A percentile compares a stretch with the other conserved stretches of the same genome.
Evolutionary conservation across 2,797 vertebrate species (phyloP).

Genomic region (Rhynchonycteris naso): DNA sequence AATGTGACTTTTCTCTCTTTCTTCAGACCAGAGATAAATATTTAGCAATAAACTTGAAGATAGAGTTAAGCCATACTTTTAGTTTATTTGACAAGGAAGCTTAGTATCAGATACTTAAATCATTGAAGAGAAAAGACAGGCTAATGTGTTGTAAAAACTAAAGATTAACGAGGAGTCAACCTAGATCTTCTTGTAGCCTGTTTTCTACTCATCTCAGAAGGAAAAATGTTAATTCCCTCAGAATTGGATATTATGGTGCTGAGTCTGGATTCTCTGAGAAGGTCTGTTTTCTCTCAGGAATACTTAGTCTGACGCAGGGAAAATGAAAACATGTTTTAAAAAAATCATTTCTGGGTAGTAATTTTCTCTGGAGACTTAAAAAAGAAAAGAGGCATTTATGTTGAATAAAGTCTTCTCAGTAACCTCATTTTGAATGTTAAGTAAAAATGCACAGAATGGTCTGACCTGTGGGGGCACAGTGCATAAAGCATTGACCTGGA

Average conservation of each 20-base stretch:
- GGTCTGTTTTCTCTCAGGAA: conserved; percentile 74
- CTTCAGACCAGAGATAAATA: conserved; percentile 47
- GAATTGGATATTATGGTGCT: not conserved
- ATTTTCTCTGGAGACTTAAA: conserved; percentile 53
- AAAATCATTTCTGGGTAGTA: conserved; percentile 34
- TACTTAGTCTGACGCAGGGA: conserved; percentile 57
- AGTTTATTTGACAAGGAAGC: conserved; percentile 70
- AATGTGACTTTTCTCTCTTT: not conserved
- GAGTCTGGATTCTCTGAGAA: conserved; percentile 18
- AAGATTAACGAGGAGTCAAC: conserved; percentile 60
- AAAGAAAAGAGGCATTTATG: not conserved
- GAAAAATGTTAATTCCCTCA: conserved; percentile 55
- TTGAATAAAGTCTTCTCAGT: conserved; percentile 13
- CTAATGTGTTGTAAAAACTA: conserved; percentile 36
- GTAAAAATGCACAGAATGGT: conserved; percentile 4
- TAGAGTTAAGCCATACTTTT: conserved; percentile 60
- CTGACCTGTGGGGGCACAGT: no score
- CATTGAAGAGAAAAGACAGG: conserved; percentile 57
- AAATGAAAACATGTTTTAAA: conserved; percentile 65
- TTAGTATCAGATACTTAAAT: conserved; percentile 44
- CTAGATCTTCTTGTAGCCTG: not conserved
- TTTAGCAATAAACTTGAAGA: conserved; percentile 56
- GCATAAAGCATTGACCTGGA: no score
- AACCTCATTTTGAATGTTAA: conserved; percentile 22
- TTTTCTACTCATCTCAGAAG: not conserved